Evolutionary conservation across 1,140 invertebrate genomes (phyloP), one percentile per base, ranked within the genome.

Genomic region (Lethrus apterus): DNA sequence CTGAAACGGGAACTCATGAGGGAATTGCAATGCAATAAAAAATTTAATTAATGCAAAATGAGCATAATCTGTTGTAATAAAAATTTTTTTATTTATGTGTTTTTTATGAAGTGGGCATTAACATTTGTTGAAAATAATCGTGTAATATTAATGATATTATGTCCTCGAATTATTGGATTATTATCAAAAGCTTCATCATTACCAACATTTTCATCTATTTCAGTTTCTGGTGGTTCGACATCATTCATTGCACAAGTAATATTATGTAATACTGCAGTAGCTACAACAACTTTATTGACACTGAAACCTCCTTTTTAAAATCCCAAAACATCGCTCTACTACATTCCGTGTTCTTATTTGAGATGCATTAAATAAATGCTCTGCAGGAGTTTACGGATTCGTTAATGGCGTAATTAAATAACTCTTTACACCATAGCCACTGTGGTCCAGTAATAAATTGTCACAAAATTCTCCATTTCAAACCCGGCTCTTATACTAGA

Each of bases 221-320:
- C 15, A 34, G n/a, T 8, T 11, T 11, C 32, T 9, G 32, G 32
- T 9, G 32, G 32, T 34, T 34, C 32, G 8, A 13, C 32, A 13
- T 34, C 32, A 11, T 15, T 8, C 32, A 34, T 34, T 13, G 8
- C 15, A 15, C 11, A 7, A 18, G 59, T 51, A 48, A 68, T 54
- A 50, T 69, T 68, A 40, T 69, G 65, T 8, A 70, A 38, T 1
- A 70, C 61, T 29, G 48, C 48, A 23, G 44, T 51, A 10, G 52
- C 52, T 17, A 62, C 44, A 34, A 67, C 67, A 2, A 63, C 46
- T 11, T 24, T 66, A 15, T 46, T 13, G 1, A 63, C 13, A 46
- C 63, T 56, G 2, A 56, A 70, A 70, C 29, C 64, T 34, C 40
- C 56, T 38, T 47, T 69, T 70, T 57, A 48, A 62, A 5, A 63